These are phyloP conservation scores for Psittacara wagleri DNA, from an alignment of 2,113 vertebrate genomes.

Conservation along the genomic window DNA sequence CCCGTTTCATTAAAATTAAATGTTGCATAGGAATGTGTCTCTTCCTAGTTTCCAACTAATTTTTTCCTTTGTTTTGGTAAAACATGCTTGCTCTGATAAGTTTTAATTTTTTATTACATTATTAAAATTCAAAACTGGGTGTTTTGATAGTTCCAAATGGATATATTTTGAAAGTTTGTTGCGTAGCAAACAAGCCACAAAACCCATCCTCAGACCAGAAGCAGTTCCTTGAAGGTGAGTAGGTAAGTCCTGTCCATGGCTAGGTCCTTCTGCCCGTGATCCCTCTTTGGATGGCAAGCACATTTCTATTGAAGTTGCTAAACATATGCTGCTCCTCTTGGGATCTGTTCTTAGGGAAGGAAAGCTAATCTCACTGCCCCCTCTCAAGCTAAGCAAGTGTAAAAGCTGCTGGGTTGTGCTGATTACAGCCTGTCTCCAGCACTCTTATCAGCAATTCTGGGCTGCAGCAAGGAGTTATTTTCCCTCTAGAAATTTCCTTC, in stretches of 20 bases:
- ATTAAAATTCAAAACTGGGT: neutral
- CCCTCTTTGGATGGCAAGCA: neutral
- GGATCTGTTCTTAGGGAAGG: neutral
- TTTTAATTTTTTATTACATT: neutral
- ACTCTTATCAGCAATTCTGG: neutral
- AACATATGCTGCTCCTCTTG: neutral
- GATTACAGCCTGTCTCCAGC: neutral
- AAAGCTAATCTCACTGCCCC: neutral
- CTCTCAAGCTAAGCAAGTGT: fast-evolving
- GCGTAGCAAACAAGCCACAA: neutral
- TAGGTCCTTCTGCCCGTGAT: neutral
- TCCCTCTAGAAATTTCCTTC: neutral
- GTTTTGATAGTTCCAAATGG: neutral
- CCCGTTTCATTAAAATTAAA: neutral
- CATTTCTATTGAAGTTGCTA: fast-evolving
- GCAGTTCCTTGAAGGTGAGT: neutral
- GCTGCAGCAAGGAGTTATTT: neutral
- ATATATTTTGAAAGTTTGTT: neutral
- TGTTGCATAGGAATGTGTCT: fast-evolving
- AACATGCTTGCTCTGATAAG: neutral
- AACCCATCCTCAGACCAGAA: neutral
- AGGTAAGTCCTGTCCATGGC: neutral
- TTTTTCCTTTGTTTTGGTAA: neutral
- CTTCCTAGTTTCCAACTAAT: neutral
- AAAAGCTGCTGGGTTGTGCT: neutral